Evolutionary conservation across 1,140 invertebrate genomes (phyloP).

Genomic region (Thaumatotibia leucotreta): DNA sequence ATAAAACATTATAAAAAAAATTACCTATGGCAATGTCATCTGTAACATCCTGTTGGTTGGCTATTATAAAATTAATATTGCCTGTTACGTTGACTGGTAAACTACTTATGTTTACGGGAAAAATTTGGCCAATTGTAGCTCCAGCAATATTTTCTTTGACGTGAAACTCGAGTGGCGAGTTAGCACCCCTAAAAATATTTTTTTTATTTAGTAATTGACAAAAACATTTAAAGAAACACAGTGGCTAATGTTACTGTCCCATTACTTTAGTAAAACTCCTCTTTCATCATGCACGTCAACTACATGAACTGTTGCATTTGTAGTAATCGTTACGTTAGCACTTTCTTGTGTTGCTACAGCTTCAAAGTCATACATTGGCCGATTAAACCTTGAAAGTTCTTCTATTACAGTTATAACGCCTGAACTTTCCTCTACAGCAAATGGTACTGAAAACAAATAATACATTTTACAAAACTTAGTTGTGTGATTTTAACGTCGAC

Average conservation of each 20-base stretch:
- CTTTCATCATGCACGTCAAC: constrained; percentile 85
- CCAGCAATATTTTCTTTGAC: constrained; percentile 87
- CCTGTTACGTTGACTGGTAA: constrained; percentile 47
- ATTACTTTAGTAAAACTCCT: constrained; percentile 83
- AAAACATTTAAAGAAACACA: too few species aligned
- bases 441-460: constrained; percentile 83
- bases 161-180: constrained; percentile 83
- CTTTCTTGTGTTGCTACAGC: constrained; percentile 82
- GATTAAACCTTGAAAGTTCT: constrained; percentile 82
- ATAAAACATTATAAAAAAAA: constrained; percentile 3
- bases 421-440: constrained; percentile 91
- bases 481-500: neutral
- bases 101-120: constrained; percentile 78
- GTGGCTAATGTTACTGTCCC: too few species aligned
- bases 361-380: constrained; percentile 86
- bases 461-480: constrained; percentile 18
- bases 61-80: constrained; percentile 83
- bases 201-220: too few species aligned
- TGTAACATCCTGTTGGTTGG: constrained; percentile 86
- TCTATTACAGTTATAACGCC: constrained; percentile 92
- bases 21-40: constrained; percentile 85
- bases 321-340: constrained; percentile 81
- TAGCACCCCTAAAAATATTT: constrained; percentile 77
- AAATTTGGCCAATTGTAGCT: constrained; percentile 85
- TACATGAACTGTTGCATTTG: constrained; percentile 89